Evolutionary conservation across 2,888 invertebrate species (phyloP).

Genomic region (Philopedon plagiatum): DNA sequence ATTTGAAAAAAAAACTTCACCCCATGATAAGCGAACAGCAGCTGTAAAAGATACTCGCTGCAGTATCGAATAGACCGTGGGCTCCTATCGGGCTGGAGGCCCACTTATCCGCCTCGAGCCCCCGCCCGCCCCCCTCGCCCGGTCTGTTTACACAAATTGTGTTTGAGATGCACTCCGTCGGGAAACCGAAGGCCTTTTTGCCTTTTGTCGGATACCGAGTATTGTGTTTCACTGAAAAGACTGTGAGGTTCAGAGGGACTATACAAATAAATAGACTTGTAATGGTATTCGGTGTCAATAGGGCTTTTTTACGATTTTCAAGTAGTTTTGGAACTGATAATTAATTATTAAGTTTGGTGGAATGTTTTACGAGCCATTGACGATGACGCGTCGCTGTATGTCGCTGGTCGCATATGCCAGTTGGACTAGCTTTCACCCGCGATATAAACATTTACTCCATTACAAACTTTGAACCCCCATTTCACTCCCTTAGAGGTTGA

Average conservation of each 20-base stretch:
- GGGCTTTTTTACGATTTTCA: too few relatives aligned
- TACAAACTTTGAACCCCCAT: too few relatives aligned
- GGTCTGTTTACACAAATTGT: slow-evolving; percentile 48
- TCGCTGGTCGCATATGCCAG: too few relatives aligned
- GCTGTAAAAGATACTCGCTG: slow-evolving; percentile 36
- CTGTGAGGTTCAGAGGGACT: neutral
- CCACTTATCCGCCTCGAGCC: slow-evolving; percentile 11
- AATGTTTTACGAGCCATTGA: too few relatives aligned
- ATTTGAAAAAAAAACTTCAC: neutral
- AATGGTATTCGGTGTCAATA: neutral
- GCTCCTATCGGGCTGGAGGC: slow-evolving; percentile 29
- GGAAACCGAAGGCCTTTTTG: slow-evolving; percentile 49
- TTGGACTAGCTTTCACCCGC: too few relatives aligned
- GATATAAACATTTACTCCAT: too few relatives aligned
- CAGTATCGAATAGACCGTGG: slow-evolving; percentile 35
- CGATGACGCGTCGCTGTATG: too few relatives aligned
- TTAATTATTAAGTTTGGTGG: too few relatives aligned
- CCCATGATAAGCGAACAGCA: slow-evolving; percentile 3
- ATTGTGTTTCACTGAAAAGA: slow-evolving; percentile 36
- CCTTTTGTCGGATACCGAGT: slow-evolving; percentile 44
- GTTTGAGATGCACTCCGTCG: slow-evolving; percentile 49
- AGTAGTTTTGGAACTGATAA: too few relatives aligned
- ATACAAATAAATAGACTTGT: slow-evolving; percentile 11
- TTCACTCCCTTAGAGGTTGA: too few relatives aligned
- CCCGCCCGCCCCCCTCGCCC: slow-evolving; percentile 1